Evolutionary conservation across 2,888 invertebrate species (phyloP).

Genomic region (Tenodera sinensis): DNA sequence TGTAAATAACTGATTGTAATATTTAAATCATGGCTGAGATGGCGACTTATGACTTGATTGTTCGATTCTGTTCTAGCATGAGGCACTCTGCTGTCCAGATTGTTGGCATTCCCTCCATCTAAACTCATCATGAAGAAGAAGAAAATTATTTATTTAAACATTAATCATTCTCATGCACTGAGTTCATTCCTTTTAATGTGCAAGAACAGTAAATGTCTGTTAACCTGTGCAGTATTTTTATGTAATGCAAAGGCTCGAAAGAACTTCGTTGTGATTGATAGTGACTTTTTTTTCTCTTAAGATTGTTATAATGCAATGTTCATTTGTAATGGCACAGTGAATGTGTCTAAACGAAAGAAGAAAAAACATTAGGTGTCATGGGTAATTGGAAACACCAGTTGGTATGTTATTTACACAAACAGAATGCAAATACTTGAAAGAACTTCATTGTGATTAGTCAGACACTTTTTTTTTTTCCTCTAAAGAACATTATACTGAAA

Average conservation of each 20-base stretch:
- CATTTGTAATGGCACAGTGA: not conserved
- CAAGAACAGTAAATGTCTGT: not conserved
- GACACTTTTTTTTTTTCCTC: too few relatives aligned
- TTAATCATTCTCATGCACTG: not conserved
- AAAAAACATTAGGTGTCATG: not conserved
- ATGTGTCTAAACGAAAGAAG: not conserved
- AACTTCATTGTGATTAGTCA: too few relatives aligned
- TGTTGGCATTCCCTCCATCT: not conserved
- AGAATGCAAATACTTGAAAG: too few relatives aligned
- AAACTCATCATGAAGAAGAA: not conserved
- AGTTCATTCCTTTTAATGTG: not conserved
- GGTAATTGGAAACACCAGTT: not conserved
- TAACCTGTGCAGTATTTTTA: not conserved
- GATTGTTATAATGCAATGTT: not conserved
- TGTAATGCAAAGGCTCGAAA: not conserved
- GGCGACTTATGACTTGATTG: not conserved
- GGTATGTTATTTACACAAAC: too few relatives aligned
- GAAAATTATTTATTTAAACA: not conserved
- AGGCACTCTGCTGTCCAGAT: slow-evolving; percentile 4
- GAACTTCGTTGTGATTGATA: not conserved
- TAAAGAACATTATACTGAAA: too few relatives aligned
- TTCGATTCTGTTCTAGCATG: slow-evolving; percentile 20
- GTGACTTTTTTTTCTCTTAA: not conserved
- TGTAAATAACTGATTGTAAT: not conserved
- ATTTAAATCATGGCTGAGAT: not conserved